These are phyloP conservation scores for Matsumyia berberina DNA, from an alignment of 2,888 invertebrate species.

Conservation along the genomic window DNA sequence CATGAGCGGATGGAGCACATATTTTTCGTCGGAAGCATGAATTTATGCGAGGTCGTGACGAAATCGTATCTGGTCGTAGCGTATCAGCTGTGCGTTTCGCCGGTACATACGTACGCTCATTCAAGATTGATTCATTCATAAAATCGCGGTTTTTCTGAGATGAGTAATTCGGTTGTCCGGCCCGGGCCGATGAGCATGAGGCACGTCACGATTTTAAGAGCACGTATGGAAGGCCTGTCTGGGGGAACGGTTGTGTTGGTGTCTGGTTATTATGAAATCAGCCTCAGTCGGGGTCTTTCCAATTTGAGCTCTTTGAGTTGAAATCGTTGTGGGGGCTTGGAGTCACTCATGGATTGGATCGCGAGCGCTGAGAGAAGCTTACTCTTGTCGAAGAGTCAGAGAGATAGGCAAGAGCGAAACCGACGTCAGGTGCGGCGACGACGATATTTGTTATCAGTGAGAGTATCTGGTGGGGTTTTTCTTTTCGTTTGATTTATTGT, in stretches of 20 bases:
- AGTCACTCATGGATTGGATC: conserved; percentile 12
- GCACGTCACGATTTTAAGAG: conserved; percentile 11
- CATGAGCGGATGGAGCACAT: neutral
- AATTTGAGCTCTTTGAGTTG: conserved; percentile 27
- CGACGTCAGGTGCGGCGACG: no score
- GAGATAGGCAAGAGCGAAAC: neutral
- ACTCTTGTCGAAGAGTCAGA: neutral
- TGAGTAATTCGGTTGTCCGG: conserved; percentile 47
- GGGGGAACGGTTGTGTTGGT: conserved; percentile 2
- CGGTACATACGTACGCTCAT: conserved; percentile 12
- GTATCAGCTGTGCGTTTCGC: conserved; percentile 50
- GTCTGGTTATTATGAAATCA: conserved; percentile 1
- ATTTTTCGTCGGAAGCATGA: conserved; percentile 22
- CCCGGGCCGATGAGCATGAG: conserved; percentile 8
- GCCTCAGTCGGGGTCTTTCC: neutral
- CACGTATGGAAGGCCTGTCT: conserved; percentile 26
- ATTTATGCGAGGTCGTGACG: conserved; percentile 21
- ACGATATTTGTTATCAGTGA: no score
- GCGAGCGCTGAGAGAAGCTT: neutral
- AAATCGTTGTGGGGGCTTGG: neutral
- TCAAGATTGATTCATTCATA: conserved; percentile 60
- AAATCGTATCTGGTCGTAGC: conserved; percentile 14
- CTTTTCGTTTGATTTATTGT: no score
- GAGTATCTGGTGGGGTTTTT: no score
- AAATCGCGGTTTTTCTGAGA: conserved; percentile 53